These are phyloP conservation scores for Pitangus sulphuratus DNA, from an alignment of 2,797 vertebrate species.

Conservation along the genomic window DNA sequence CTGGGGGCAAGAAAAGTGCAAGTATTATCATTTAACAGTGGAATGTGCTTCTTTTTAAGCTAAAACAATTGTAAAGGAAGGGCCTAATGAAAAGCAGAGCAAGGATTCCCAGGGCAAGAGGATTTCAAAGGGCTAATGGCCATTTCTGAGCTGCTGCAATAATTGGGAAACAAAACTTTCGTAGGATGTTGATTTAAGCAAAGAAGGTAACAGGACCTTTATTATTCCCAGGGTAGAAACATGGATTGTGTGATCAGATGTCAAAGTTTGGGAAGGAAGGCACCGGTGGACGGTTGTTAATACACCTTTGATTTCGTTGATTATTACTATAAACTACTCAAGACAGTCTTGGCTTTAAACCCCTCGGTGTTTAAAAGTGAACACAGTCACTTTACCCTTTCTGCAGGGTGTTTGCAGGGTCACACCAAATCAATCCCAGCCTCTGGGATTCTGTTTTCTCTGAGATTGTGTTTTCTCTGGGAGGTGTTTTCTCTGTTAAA, in stretches of 20 bases:
- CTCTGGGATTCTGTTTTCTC: not conserved
- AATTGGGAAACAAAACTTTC: constrained; percentile 24
- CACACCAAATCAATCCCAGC: constrained; percentile 59
- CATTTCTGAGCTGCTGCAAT: constrained; percentile 31
- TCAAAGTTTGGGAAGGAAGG: not conserved
- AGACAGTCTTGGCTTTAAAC: not conserved
- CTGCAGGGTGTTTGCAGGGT: not conserved
- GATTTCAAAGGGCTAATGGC: constrained; percentile 64
- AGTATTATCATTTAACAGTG: not conserved
- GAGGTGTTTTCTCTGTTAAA: constrained; percentile 59
- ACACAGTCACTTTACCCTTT: not conserved
- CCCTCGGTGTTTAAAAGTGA: constrained; percentile 21
- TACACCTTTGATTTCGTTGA: not conserved
- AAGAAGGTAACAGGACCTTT: not conserved
- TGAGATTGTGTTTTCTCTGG: not conserved
- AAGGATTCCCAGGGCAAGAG: constrained; percentile 47
- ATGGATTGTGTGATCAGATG: not conserved
- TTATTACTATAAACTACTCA: not conserved
- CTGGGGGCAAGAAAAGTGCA: not conserved
- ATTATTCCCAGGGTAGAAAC: not conserved
- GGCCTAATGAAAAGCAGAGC: constrained; percentile 69
- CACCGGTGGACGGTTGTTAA: not conserved
- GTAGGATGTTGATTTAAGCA: constrained; percentile 4
- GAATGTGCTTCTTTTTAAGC: constrained; percentile 57
- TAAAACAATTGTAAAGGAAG: constrained; percentile 22